phyloP scores from a whole-genome alignment of 2,888 invertebrate genomes.

The Coleophora deauratella region DNA sequence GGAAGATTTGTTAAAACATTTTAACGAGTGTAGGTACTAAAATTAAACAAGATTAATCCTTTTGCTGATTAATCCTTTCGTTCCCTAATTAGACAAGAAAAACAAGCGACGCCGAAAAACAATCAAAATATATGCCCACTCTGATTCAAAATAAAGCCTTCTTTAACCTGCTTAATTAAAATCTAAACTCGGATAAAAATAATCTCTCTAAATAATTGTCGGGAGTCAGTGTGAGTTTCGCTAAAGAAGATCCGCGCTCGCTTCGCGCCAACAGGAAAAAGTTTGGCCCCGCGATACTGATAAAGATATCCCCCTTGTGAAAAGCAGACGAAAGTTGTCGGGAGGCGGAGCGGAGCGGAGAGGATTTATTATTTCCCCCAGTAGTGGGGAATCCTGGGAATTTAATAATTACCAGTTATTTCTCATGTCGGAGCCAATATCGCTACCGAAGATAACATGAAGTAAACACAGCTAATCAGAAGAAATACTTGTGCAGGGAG shows the following conservation, averaged over 20 bases:
- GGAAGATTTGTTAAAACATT: slow-evolving; percentile 39
- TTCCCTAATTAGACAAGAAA: not conserved
- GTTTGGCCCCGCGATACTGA: slow-evolving; percentile 39
- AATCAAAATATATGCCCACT: no score
- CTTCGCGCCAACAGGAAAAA: slow-evolving; percentile 53
- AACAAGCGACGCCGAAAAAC: no score
- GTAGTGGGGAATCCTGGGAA: slow-evolving; percentile 22
- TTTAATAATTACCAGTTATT: slow-evolving; percentile 5
- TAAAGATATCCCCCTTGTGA: slow-evolving; percentile 62
- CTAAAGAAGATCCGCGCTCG: slow-evolving; percentile 43
- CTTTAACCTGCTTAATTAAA: no score
- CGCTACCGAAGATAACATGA: not conserved
- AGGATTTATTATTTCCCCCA: slow-evolving; percentile 50
- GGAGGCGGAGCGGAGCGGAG: slow-evolving; percentile 25
- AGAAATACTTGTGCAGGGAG: no score
- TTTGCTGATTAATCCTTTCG: slow-evolving; percentile 14
- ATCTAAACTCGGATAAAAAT: no score
- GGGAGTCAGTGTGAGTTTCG: slow-evolving; percentile 51
- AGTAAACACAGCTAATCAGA: no score
- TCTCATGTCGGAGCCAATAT: not conserved
- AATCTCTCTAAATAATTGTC: slow-evolving; percentile 25
- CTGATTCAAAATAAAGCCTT: no score
- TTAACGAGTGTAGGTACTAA: slow-evolving; percentile 30
- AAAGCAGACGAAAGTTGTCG: slow-evolving; percentile 47
- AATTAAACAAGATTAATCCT: slow-evolving; percentile 26